Percentiles rank a stretch among this genome's conserved stretches.
Evolutionary conservation across 2,888 invertebrate species (phyloP).

Genomic region (Agonopterix arenella): DNA sequence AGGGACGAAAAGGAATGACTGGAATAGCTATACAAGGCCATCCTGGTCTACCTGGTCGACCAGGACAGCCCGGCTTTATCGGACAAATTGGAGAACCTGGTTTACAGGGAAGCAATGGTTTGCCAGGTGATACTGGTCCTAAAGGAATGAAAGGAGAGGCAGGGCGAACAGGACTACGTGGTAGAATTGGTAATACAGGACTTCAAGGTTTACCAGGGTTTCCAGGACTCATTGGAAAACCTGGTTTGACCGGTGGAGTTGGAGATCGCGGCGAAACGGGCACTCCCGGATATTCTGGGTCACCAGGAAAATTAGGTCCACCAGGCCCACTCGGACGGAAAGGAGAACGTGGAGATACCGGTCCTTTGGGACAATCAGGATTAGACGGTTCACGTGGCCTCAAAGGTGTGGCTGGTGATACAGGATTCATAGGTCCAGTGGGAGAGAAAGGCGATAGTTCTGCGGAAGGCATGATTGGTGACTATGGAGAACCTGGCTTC

Average conservation of each 20-base stretch:
- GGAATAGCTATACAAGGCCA: conserved; percentile 75
- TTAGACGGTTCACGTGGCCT: conserved; percentile 39
- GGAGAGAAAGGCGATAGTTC: conserved; percentile 80
- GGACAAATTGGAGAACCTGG: conserved; percentile 78
- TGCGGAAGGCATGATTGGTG: conserved; percentile 79
- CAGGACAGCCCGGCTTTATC: conserved; percentile 82
- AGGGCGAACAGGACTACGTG: conserved; percentile 54
- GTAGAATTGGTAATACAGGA: conserved; percentile 52
- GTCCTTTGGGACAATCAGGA: conserved; percentile 35
- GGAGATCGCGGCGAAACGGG: conserved; percentile 90
- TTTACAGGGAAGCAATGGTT: conserved; percentile 54
- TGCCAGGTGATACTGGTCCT: conserved; percentile 54
- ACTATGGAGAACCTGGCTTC: conserved; percentile 63
- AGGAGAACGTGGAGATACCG: conserved; percentile 38
- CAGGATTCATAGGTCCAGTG: conserved; percentile 71
- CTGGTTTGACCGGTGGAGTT: conserved; percentile 43
- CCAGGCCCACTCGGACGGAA: conserved; percentile 36
- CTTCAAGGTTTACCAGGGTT: conserved; percentile 57
- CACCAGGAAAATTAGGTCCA: conserved; percentile 67
- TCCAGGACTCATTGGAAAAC: conserved; percentile 52
- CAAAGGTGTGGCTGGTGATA: conserved; percentile 69
- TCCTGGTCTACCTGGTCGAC: conserved; percentile 82
- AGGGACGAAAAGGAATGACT: conserved; percentile 62
- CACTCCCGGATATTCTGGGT: conserved; percentile 66
- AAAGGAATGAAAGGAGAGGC: conserved; percentile 77